These are phyloP conservation scores for Papilio polyxenes DNA, from an alignment of 1,140 invertebrate genomes.

Conservation along the genomic window DNA sequence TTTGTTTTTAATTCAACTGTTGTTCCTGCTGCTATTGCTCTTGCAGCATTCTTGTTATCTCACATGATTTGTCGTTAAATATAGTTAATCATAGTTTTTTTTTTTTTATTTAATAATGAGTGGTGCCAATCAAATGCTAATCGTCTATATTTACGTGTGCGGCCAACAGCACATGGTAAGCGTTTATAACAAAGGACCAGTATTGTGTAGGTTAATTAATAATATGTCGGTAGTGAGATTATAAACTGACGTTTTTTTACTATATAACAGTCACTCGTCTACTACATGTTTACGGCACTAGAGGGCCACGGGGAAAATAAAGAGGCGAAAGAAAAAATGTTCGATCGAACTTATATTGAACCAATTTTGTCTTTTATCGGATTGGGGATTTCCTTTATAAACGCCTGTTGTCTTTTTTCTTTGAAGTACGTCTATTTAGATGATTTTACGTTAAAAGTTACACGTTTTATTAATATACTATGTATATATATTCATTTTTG, in stretches of 20 bases:
- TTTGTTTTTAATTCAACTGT: no score
- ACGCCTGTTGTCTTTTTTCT: neutral
- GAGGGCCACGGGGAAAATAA: conserved; percentile 2
- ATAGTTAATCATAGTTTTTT: no score
- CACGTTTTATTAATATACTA: neutral
- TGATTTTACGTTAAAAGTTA: neutral
- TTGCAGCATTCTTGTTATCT: no score
- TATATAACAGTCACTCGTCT: neutral
- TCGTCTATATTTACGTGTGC: no score
- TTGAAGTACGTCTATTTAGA: neutral
- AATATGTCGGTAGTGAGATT: neutral
- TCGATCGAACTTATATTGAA: conserved; percentile 33
- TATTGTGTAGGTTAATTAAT: no score
- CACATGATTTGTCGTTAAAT: no score
- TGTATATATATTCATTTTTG: no score
- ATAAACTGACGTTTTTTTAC: neutral
- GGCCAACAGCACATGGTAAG: no score
- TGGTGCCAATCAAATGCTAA: no score
- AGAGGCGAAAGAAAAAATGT: conserved; percentile 22
- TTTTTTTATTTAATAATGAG: no score
- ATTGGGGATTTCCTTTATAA: conserved; percentile 1
- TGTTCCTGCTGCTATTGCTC: no score
- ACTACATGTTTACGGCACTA: conserved; percentile 13
- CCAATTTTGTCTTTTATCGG: conserved; percentile 29
- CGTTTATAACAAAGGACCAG: no score